These are phyloP conservation scores for Lepus oiostolus DNA, from an alignment of 2,797 vertebrate species.

Conservation along the genomic window DNA sequence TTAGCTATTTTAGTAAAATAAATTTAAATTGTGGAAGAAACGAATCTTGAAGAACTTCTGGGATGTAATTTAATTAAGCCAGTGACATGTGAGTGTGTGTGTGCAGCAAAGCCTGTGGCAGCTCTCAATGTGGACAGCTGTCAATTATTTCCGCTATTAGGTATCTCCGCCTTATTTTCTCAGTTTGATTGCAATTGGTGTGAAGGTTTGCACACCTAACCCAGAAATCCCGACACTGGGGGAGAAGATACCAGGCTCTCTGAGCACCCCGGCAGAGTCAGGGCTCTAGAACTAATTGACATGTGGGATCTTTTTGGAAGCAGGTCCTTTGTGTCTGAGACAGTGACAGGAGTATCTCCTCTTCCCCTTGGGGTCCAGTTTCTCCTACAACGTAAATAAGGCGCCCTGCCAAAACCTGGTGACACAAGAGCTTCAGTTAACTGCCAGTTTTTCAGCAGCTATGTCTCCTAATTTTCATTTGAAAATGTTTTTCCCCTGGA, in stretches of 20 bases:
- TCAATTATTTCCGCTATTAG: background rate
- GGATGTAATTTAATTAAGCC: background rate
- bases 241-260: background rate
- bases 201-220: background rate
- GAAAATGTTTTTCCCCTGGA: background rate
- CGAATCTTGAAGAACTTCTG: slow-evolving; percentile 23
- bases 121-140: background rate
- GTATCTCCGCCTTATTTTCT: background rate
- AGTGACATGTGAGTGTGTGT: background rate
- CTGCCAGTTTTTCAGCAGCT: background rate
- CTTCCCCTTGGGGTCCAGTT: background rate
- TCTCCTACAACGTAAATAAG: background rate
- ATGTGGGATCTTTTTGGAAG: background rate
- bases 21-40: slow-evolving; percentile 39
- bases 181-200: background rate
- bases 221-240: background rate
- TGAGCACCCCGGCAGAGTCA: background rate
- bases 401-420: background rate
- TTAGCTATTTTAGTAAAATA: background rate
- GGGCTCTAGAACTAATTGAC: background rate
- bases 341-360: background rate
- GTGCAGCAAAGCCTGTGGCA: background rate
- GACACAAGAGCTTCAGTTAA: background rate
- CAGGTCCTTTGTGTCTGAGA: slow-evolving; percentile 2
- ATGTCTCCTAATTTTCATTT: background rate